Base-by-base conservation (phyloP, 2,888 invertebrate genomes). In the Meandrusa payeni region DNA sequence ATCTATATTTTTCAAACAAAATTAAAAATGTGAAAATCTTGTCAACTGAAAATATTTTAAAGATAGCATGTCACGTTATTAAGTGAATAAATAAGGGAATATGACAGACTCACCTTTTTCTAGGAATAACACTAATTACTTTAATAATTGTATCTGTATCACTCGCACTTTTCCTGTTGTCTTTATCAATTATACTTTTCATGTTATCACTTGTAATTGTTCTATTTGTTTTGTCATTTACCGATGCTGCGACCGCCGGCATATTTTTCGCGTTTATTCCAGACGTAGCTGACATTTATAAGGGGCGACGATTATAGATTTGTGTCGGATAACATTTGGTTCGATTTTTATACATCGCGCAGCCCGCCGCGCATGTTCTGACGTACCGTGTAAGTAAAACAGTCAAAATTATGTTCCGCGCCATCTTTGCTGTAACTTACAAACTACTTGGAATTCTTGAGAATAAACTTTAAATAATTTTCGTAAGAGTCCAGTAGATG, bases 341-440 rank as follows among this genome's bases (percentile, higher is more conserved):
- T 63, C 64, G 76, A 83, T 76, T 80, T 86, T 86, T 85, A 77
- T 85, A 86, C 76, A 76, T 76, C 82, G 83, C 86, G 86, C 87
- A 87, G 68, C 57, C 69, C 69, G 77, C 73, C 82, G 86, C 86
- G 87, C 87, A 87, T 78, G 62, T 69, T 43, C 47, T 72, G 76
- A 74, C 72, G 66, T 53, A 37, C 51, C 45, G 32, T 12, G 72
- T 76, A 64, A 78, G 54, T 77, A 69, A 68, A 74, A 48, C 64
- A 77, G 73, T 10, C 6, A 6, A 4, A 10, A 6, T 24, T 2
- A 5, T 43, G 2, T 9, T 2, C 1, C 60, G 57, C 61, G 76
- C 60, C 77, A 69, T 72, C 61, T 61, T 9, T 34, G 7, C 7
- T 29, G n/a, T n/a, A 34, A 29, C 5, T 9, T 9, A 7, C 7